Evolutionary conservation across 2,888 invertebrate species (phyloP).

Genomic region (Lepidocyrtoides sp.): DNA sequence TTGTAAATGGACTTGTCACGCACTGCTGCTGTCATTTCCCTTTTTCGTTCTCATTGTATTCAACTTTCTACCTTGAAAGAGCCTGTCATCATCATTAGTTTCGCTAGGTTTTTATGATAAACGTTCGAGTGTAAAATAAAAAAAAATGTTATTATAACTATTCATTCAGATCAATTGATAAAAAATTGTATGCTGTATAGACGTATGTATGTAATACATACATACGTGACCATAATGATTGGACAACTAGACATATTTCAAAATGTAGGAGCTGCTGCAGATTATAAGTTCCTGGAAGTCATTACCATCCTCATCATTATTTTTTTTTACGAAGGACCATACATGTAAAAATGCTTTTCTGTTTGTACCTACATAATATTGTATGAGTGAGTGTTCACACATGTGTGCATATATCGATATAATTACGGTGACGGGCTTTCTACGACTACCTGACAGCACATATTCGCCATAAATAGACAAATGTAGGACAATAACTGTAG

Average conservation of each 20-base stretch:
- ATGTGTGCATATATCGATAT: not conserved
- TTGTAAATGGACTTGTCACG: conserved; percentile 54
- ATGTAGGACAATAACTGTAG: conserved; percentile 4
- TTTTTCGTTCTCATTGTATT: not conserved
- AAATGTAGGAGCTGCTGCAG: not conserved
- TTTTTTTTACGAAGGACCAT: conserved; percentile 15
- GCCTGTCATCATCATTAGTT: conserved; percentile 48
- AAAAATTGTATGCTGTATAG: too few species aligned
- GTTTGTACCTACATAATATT: not conserved
- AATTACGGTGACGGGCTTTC: not conserved
- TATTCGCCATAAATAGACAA: not conserved
- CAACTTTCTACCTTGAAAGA: conserved; percentile 16
- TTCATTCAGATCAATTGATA: not conserved
- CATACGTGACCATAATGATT: not conserved
- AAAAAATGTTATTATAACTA: not conserved
- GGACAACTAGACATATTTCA: too few species aligned
- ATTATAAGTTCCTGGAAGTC: conserved; percentile 50
- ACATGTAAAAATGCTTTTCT: not conserved
- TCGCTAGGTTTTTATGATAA: not conserved
- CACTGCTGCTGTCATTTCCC: conserved; percentile 26
- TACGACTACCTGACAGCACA: not conserved
- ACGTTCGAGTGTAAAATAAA: not conserved
- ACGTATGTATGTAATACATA: not conserved
- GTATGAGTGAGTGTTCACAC: not conserved
- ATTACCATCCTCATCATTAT: conserved; percentile 40